Conservation (phyloP, 2,888 invertebrate genomes). For the Aleiodes testaceus region DNA sequence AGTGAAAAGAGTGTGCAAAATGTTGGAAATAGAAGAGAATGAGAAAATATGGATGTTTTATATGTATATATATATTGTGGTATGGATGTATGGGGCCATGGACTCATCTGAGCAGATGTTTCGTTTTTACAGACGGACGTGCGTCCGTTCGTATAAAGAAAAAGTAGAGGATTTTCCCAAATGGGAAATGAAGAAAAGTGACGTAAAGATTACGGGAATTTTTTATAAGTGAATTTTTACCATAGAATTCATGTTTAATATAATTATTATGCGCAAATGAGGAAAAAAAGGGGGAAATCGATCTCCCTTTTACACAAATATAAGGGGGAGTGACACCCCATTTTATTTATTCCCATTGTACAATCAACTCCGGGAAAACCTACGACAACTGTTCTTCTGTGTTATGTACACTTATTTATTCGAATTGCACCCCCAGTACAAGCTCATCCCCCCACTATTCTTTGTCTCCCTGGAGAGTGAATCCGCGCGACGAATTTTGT, state of each 20-base stretch:
- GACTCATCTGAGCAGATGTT: conserved; percentile 48
- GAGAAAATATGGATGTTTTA: conserved; percentile 14
- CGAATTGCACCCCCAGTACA: conserved; percentile 16
- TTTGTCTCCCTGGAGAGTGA: background rate
- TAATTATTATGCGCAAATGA: conserved; percentile 19
- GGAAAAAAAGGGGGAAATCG: conserved; percentile 20
- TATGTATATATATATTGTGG: conserved; percentile 20
- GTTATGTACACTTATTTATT: conserved; percentile 51
- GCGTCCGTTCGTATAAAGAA: conserved; percentile 36
- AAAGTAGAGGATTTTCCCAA: too few species aligned
- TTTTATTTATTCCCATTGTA: conserved; percentile 28
- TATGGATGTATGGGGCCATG: background rate
- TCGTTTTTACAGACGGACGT: conserved; percentile 48
- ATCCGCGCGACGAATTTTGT: conserved; percentile 18
- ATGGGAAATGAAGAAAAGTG: too few species aligned
- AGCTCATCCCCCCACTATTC: background rate
- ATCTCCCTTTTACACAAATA: conserved; percentile 25
- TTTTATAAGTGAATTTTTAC: too few species aligned
- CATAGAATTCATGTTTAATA: too few species aligned
- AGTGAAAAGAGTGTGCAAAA: conserved; percentile 12
- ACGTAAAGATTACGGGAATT: too few species aligned
- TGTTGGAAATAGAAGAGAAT: conserved; percentile 31
- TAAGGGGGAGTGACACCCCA: conserved; percentile 17
- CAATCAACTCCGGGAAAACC: conserved; percentile 32
- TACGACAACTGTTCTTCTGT: conserved; percentile 51